Base-by-base conservation (phyloP, 2,113 vertebrate genomes). In the Prinia subflava region DNA sequence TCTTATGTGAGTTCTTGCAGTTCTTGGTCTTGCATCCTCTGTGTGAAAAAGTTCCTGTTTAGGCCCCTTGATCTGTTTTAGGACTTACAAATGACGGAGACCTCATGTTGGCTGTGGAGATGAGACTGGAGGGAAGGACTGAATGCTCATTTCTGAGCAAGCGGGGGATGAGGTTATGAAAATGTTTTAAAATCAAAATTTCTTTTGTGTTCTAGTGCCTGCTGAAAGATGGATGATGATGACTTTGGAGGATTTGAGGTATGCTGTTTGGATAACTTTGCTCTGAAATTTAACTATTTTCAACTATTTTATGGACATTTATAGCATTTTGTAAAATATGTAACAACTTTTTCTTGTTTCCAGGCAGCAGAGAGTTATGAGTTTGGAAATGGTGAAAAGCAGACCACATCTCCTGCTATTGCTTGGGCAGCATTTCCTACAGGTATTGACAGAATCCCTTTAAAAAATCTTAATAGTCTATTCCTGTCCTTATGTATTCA, bases 231-330 rank as follows among this genome's bases (percentile, higher is more conserved):
- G 98, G 98, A 98, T 64, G 98, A 98, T 21, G 98, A 98, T 50
- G 98, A 98, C 82, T 98, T 98, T 83, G 98, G 98, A 92, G 98
- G 98, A 86, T 98, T 98, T 97, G 98, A 98, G 98, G 98, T 98
- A 98, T 50, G 97, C 47, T 50, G 37, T 81, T 42, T 78, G 70
- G 9, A 60, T 93, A 30, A n/a, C 12, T 64, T 87, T 37, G 23
- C 84, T 83, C 83, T 75, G 25, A 86, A 70, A 53, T 39, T 3
- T 62, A 80, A 37, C 20, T 82, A 3, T 71, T 73, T 80, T 52
- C 21, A 77, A 12, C 41, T 56, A 3, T 41, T 83, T 60, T 22
- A 8, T 47, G 37, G 27, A 28, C 24, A 13, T 46, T 44, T 27
- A 5, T 30, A 50, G 11, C 9, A 13, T 70, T 75, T 69, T 74